A percentile compares a stretch with the other conserved stretches of the same genome.
Conservation (phyloP, 2,113 vertebrate genomes). For the Bujurquina vittata region DNA sequence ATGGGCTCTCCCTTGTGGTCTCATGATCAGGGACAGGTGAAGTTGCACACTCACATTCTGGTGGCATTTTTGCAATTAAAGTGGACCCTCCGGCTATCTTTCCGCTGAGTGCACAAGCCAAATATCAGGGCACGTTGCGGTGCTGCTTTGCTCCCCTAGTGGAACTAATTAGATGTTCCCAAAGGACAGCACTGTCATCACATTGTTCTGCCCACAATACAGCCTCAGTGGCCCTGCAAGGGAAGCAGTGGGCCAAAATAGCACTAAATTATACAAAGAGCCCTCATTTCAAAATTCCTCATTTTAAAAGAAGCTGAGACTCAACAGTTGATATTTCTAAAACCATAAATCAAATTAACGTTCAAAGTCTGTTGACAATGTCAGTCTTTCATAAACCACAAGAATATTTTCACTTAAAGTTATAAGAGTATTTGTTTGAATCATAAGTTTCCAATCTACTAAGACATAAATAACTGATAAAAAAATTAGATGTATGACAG, state of each 20-base stretch:
- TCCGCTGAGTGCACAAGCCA: constrained; percentile 74
- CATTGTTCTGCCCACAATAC: constrained; percentile 76
- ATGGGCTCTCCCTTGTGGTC: constrained; percentile 52
- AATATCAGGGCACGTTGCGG: constrained; percentile 75
- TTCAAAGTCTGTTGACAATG: background rate
- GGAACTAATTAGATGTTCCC: constrained; percentile 82
- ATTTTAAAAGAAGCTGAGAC: constrained; percentile 19
- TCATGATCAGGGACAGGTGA: constrained; percentile 70
- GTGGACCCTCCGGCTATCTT: constrained; percentile 74
- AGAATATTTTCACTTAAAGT: too few relatives aligned
- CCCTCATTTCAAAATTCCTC: constrained; percentile 22
- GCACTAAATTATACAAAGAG: constrained; percentile 52
- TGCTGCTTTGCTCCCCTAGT: constrained; percentile 77
- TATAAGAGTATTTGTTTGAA: background rate
- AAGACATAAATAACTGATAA: constrained; percentile 46
- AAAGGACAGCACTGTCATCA: constrained; percentile 79
- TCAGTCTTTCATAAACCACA: background rate
- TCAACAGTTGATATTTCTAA: constrained; percentile 9
- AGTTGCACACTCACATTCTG: constrained; percentile 68
- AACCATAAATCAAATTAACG: background rate
- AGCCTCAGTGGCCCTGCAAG: constrained; percentile 60
- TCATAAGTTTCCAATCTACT: background rate
- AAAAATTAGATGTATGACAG: constrained; percentile 43
- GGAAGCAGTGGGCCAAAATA: constrained; percentile 62
- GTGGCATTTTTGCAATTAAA: constrained; percentile 81